Evolutionary conservation across 1,140 invertebrate genomes (phyloP), one percentile per base, ranked within the genome.

Genomic region (Drosophila athabasca): DNA sequence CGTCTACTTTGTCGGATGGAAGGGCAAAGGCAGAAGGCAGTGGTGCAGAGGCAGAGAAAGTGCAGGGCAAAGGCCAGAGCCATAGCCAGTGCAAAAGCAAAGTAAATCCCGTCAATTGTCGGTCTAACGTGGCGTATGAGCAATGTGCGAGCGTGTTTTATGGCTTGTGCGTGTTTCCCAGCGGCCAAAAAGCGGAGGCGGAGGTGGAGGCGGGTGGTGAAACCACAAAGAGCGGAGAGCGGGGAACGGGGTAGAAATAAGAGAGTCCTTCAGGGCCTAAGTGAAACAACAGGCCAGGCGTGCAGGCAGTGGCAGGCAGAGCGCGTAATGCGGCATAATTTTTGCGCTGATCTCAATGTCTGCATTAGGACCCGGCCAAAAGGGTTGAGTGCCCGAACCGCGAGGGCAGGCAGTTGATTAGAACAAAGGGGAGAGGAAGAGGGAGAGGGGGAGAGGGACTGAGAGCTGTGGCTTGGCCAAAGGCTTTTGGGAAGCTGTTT

Each of bases 111-210:
- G 52, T 62, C 83, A 88, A 87, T 82, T 87, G 82, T 68, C 70
- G 70, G 82, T 43, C 69, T 50, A 81, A 81, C 77, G 78, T 58
- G 75, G 69, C 83, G 83, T 87, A 87, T 88, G 83, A 87, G 83
- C 71, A 62, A 88, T 79, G 79, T 67, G 62, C 66, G 52, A 73
- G 83, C 74, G 74, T 66, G 75, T 87, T 87, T 87, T 87, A 87
- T 76, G 72, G 71, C 62, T 61, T 87, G 83, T 87, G 82, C 75
- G 83, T 88, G 83, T 62, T 53, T 61, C 49, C 52, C 62, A 61
- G 62, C 65, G 43, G 13, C 64, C 68, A 64, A 31, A 68, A 68
- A 17, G 41, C 17, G 17, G 17, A 19, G 17, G 17, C 1, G 17
- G 17, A 19, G 17, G 17, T 1, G 17, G 17, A 19, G 17, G 17